Conservation (phyloP, 1,140 invertebrate species). For the Drosophila bocki region DNA sequence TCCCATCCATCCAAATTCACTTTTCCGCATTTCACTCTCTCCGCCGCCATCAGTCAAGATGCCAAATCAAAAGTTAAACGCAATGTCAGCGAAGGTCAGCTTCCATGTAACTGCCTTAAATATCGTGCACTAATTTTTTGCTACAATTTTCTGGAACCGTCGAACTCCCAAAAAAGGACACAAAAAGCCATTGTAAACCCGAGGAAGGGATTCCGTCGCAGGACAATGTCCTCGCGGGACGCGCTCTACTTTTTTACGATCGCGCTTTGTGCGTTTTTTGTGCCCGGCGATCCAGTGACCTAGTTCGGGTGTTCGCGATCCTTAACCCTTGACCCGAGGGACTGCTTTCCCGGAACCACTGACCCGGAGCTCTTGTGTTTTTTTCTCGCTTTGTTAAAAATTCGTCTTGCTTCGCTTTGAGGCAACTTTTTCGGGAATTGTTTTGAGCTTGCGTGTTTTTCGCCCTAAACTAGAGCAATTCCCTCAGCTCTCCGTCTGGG, state of each 20-base stretch:
- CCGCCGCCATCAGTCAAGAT: constrained; percentile 58
- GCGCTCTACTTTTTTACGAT: constrained; percentile 79
- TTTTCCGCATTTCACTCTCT: constrained; percentile 7
- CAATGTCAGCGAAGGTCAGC: constrained; percentile 55
- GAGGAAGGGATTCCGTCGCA: constrained; percentile 14
- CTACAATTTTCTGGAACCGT: constrained; percentile 55
- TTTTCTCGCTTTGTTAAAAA: constrained; percentile 54
- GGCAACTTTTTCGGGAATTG: constrained; percentile 64
- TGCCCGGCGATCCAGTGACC: constrained; percentile 56
- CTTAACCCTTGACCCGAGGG: constrained; percentile 26
- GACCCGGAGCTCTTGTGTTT: constrained; percentile 19
- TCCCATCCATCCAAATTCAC: constrained; percentile 1
- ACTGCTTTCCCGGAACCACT: neutral
- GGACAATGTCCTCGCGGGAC: constrained; percentile 50
- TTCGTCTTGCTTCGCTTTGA: constrained; percentile 63
- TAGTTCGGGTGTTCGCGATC: constrained; percentile 69
- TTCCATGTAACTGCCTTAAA: constrained; percentile 67
- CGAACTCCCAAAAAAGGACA: constrained; percentile 17
- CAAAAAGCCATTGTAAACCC: constrained; percentile 46
- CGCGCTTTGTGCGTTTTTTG: constrained; percentile 66
- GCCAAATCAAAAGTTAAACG: constrained; percentile 82
- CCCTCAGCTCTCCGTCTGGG: constrained; percentile 1
- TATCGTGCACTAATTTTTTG: constrained; percentile 73
- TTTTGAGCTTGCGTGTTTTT: constrained; percentile 41
- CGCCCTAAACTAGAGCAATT: constrained; percentile 50